phyloP scores from a whole-genome alignment of 2,113 vertebrate genomes.

The Abramis brama region DNA sequence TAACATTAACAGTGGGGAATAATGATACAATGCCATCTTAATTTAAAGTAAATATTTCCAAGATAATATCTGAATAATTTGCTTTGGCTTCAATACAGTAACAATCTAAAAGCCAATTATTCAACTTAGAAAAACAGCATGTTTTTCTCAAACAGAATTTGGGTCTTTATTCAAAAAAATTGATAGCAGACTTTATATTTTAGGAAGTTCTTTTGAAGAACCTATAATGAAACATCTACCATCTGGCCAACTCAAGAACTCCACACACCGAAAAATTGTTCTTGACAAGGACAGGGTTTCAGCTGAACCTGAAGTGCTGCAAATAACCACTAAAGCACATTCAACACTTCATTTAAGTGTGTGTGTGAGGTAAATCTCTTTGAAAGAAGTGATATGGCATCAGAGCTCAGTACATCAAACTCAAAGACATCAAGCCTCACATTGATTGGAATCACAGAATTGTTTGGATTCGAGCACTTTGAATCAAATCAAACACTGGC shows the following conservation, averaged over 20 bases:
- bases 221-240: not conserved
- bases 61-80: not conserved
- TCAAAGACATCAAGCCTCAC: not conserved
- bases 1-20: not conserved
- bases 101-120: not conserved
- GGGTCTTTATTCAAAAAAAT: not conserved
- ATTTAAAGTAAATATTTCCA: not conserved
- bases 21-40: not conserved
- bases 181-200: not conserved
- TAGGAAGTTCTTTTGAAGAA: not conserved
- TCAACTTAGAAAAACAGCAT: not conserved
- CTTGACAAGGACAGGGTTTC: not conserved
- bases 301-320: not conserved
- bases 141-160: not conserved
- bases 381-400: not conserved
- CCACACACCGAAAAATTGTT: not conserved
- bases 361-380: not conserved
- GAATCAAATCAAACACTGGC: conserved; percentile 9
- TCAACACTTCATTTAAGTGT: not conserved
- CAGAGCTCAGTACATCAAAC: not conserved
- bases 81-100: not conserved
- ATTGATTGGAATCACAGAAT: conserved; percentile 21
- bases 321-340: not conserved
- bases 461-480: not conserved
- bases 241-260: not conserved